Evolutionary conservation across 2,113 vertebrate genomes (phyloP), one percentile per base, ranked within the genome.

Genomic region (Microcebus tavaratra): DNA sequence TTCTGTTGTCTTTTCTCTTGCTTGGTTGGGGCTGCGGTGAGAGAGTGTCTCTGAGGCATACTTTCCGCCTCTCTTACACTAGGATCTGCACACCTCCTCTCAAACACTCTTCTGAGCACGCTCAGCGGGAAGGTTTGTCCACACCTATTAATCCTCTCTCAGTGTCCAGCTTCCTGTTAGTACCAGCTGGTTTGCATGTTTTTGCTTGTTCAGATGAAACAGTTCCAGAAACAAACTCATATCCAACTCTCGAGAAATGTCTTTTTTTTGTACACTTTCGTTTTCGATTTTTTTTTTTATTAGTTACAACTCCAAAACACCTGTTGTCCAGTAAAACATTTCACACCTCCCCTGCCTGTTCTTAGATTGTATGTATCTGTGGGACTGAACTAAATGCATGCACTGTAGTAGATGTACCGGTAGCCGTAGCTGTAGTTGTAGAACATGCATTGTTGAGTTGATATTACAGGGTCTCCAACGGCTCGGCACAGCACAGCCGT

Each of bases 101-200:
- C 99, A 99, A 99, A 99, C 98, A 99, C 98, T 99, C 99, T 99
- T 98, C 99, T 99, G 99, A 99, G 99, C 99, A 98, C 99, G 98
- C 98, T 99, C 98, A 98, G 99, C 98, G 98, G 98, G 99, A 99
- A 99, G 99, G 99, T 99, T 99, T 99, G 99, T 99, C 98, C 99
- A 98, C 98, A 99, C 98, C 99, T 99, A 98, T 99, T 99, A 99
- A 99, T 99, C 98, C 98, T 99, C 98, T 98, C 98, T 99, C 98
- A 98, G 98, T 99, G 99, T 99, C 98, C 98, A 98, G 98, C 98
- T 98, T 99, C 98, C 98, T 99, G 98, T 98, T 98, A 98, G 98
- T 99, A 99, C 98, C 98, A 99, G 99, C 98, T 99, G 99, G 99
- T 98, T 98, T 99, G 99, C 99, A 99, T 99, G 99, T 99, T 98